A percentile compares a stretch with the other conserved stretches of the same genome.
phyloP scores from a whole-genome alignment of 2,797 vertebrate species.

The Tenualosa ilisha region DNA sequence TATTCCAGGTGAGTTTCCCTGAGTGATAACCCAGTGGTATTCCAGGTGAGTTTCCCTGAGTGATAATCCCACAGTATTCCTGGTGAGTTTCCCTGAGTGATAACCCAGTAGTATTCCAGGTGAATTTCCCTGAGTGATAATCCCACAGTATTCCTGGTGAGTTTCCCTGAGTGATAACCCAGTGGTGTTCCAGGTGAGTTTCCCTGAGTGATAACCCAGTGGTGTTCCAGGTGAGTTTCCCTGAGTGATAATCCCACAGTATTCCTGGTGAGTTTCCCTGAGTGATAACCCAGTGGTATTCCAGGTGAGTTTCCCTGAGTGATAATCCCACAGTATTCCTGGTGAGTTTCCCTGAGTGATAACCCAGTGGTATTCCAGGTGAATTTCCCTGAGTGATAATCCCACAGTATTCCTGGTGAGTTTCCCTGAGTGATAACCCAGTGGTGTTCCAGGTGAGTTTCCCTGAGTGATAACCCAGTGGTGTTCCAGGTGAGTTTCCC shows the following conservation, averaged over 20 bases:
- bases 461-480: too few species aligned
- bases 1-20: too few species aligned
- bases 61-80: too few species aligned
- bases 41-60: constrained; percentile 80
- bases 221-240: too few species aligned
- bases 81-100: too few species aligned
- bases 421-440: neutral
- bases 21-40: constrained; percentile 74
- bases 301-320: constrained; percentile 77
- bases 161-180: neutral
- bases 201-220: neutral
- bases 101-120: constrained; percentile 89
- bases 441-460: constrained; percentile 94
- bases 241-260: too few species aligned
- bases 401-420: too few species aligned
- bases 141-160: constrained; percentile 99
- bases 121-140: too few species aligned
- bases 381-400: too few species aligned
- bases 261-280: too few species aligned
- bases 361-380: too few species aligned
- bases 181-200: neutral
- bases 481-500: constrained; percentile 88
- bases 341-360: neutral
- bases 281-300: constrained; percentile 79
- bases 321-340: neutral